Evolutionary conservation across 2,888 invertebrate species (phyloP).

Genomic region (Iphiclides podalirius): DNA sequence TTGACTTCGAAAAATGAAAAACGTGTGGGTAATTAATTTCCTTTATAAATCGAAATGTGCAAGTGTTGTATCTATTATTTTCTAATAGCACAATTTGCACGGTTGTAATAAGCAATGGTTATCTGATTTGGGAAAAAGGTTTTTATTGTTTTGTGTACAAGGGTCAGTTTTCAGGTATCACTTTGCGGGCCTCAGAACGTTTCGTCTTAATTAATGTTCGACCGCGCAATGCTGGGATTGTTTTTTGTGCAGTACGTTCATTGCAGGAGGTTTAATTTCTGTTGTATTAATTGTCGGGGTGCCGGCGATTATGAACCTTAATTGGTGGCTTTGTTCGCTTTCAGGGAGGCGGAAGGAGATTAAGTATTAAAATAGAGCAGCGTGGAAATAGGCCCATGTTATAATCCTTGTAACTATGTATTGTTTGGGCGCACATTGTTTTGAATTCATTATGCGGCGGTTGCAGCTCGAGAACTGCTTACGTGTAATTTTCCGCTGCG

Average conservation of each 20-base stretch:
- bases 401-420: conserved; percentile 20
- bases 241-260: conserved; percentile 58
- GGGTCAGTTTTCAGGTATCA: conserved; percentile 36
- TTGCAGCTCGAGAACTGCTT: conserved; percentile 14
- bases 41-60: neutral
- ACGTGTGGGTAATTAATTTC: neutral
- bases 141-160: conserved; percentile 32
- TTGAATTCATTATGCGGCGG: conserved; percentile 19
- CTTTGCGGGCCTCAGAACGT: conserved; percentile 34
- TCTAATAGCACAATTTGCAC: conserved; percentile 49
- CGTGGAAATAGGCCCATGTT: conserved; percentile 21
- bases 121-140: conserved; percentile 29
- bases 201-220: conserved; percentile 71
- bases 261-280: conserved; percentile 66
- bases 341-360: conserved; percentile 48
- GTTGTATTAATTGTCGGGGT: conserved; percentile 68
- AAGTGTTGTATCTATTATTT: conserved; percentile 30
- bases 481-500: conserved; percentile 3
- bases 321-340: conserved; percentile 62
- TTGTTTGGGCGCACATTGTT: conserved; percentile 24
- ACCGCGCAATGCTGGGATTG: conserved; percentile 66
- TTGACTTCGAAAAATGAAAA: neutral
- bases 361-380: conserved; percentile 48
- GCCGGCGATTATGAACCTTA: conserved; percentile 63
- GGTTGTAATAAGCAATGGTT: conserved; percentile 34